phyloP scores from a whole-genome alignment of 2,113 vertebrate species.

The Melanocharis versteri region DNA sequence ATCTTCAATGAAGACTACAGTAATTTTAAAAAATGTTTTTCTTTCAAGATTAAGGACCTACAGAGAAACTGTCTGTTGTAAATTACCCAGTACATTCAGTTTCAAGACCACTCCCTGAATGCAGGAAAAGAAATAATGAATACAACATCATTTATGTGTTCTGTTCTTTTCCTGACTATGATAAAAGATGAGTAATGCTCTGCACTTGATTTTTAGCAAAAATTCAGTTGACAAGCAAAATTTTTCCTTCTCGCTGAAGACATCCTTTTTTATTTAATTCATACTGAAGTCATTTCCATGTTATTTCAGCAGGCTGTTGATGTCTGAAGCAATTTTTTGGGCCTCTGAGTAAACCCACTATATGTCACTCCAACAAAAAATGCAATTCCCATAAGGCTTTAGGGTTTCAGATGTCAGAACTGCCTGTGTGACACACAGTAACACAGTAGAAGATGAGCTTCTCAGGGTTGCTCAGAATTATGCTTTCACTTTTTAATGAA shows the following conservation, averaged over 20 bases:
- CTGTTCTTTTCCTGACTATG: not conserved
- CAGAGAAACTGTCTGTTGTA: not conserved
- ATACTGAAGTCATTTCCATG: not conserved
- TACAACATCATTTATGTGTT: not conserved
- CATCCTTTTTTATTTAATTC: not conserved
- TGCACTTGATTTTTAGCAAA: not conserved
- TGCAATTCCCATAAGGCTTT: not conserved
- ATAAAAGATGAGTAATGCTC: constrained; percentile 11
- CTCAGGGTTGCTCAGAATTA: not conserved
- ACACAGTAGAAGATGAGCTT: not conserved
- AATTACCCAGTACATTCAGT: not conserved
- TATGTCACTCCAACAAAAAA: not conserved
- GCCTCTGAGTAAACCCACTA: not conserved
- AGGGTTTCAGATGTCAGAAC: not conserved
- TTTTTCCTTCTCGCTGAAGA: not conserved
- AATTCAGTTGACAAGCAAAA: not conserved
- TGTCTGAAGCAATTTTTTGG: not conserved
- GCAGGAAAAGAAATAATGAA: not conserved
- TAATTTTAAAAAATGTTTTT: not conserved
- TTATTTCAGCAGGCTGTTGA: not conserved
- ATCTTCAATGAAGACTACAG: not conserved
- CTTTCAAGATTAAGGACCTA: not conserved
- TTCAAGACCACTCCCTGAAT: not conserved
- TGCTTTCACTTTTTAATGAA: not conserved
- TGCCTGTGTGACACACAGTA: not conserved